These are phyloP conservation scores for Eremobia ochroleuca DNA, from an alignment of 2,888 invertebrate species.

Conservation along the genomic window DNA sequence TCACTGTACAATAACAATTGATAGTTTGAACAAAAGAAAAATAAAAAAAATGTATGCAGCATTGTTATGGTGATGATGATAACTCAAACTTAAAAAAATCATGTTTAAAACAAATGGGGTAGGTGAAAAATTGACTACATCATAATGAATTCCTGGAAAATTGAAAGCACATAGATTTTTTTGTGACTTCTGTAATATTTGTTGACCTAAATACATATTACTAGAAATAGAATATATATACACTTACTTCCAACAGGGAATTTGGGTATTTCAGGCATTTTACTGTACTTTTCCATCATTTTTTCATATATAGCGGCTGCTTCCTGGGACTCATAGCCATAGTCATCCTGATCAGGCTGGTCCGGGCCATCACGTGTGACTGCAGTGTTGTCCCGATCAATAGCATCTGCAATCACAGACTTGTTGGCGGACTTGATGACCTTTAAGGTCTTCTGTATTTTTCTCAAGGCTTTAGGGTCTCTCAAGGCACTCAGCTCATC, in stretches of 20 bases:
- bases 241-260: slow-evolving; percentile 90
- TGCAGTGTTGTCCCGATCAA: slow-evolving; percentile 94
- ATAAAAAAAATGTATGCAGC: too few relatives aligned
- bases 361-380: slow-evolving; percentile 94
- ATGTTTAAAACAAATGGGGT: background rate
- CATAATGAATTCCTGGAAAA: background rate
- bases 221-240: slow-evolving; percentile 8
- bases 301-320: slow-evolving; percentile 95
- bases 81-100: background rate
- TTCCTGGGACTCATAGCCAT: slow-evolving; percentile 96
- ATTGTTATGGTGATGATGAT: too few relatives aligned
- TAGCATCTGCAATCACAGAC: slow-evolving; percentile 95
- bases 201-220: slow-evolving; percentile 42
- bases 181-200: slow-evolving; percentile 1
- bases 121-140: background rate
- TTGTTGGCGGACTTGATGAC: slow-evolving; percentile 97
- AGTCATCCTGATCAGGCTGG: slow-evolving; percentile 97
- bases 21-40: too few relatives aligned
- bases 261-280: slow-evolving; percentile 93
- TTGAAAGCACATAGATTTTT: background rate
- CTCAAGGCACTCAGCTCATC: slow-evolving; percentile 92
- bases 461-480: slow-evolving; percentile 94
- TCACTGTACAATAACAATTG: too few relatives aligned
- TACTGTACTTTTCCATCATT: slow-evolving; percentile 96
- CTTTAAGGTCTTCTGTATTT: slow-evolving; percentile 95